These are phyloP conservation scores for Heterocephalus glaber DNA, from an alignment of 2,113 vertebrate species.

Conservation along the genomic window DNA sequence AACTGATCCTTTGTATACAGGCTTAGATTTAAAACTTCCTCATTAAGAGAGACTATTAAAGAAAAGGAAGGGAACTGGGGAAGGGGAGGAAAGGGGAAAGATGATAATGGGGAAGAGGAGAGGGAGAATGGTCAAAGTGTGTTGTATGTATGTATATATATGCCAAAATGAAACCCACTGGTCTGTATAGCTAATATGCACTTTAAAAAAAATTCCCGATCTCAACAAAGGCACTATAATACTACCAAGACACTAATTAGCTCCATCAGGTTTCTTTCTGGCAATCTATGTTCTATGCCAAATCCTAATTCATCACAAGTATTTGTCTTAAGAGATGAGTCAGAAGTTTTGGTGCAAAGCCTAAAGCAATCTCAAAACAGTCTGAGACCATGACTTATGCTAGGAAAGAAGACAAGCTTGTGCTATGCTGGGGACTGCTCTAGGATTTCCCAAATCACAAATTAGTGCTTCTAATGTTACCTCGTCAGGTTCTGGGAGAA, in stretches of 20 bases:
- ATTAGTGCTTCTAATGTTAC: background rate
- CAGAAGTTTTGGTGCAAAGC: conserved; percentile 25
- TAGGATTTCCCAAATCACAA: background rate
- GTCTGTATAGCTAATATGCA: background rate
- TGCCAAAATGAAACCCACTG: background rate
- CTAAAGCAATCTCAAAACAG: background rate
- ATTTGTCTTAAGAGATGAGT: conserved; percentile 26
- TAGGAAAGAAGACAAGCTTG: background rate
- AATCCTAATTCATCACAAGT: background rate
- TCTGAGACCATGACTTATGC: background rate
- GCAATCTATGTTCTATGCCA: background rate
- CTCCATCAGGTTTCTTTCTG: background rate
- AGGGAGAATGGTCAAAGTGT: background rate
- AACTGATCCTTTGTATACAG: background rate
- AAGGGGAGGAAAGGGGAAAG: background rate
- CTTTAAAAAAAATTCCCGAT: background rate
- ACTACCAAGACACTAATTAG: conserved; percentile 2
- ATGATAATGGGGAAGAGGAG: background rate
- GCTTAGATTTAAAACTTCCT: background rate
- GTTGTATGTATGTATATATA: no score
- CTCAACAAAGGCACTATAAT: background rate
- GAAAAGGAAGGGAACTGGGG: background rate
- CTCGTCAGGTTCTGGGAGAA: background rate
- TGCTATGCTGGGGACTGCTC: background rate
- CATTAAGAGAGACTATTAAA: background rate